These are phyloP conservation scores for Sprattus sprattus DNA, from an alignment of 2,113 vertebrate genomes.

Conservation along the genomic window DNA sequence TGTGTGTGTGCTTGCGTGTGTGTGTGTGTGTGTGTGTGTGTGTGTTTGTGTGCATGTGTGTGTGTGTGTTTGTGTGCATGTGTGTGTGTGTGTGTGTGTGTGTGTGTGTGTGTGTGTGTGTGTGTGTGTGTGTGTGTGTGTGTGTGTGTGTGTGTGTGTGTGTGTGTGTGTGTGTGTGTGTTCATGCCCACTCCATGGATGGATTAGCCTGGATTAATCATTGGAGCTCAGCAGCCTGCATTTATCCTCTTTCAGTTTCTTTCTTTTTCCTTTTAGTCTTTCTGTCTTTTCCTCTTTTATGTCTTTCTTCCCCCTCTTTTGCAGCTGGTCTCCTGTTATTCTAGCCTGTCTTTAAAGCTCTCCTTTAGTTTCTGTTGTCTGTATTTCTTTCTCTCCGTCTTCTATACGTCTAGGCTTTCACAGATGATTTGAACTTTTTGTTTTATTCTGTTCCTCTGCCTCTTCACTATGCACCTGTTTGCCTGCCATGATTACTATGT, in stretches of 20 bases:
- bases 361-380: neutral
- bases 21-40: constrained; percentile 1
- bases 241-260: neutral
- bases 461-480: neutral
- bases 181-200: neutral
- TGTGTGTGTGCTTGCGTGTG: neutral
- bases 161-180: neutral
- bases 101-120: neutral
- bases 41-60: neutral
- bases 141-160: neutral
- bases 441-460: neutral
- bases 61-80: neutral
- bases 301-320: neutral
- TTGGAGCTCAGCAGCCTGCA: neutral
- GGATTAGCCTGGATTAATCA: neutral
- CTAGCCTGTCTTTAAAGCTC: neutral
- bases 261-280: neutral
- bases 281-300: neutral
- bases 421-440: neutral
- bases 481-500: neutral
- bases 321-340: neutral
- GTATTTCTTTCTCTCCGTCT: neutral
- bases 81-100: neutral
- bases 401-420: neutral
- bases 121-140: neutral